Evolutionary conservation across 1,140 invertebrate species (phyloP), one percentile per base, ranked within the genome.

Genomic region (Polypedilum vanderplanki): DNA sequence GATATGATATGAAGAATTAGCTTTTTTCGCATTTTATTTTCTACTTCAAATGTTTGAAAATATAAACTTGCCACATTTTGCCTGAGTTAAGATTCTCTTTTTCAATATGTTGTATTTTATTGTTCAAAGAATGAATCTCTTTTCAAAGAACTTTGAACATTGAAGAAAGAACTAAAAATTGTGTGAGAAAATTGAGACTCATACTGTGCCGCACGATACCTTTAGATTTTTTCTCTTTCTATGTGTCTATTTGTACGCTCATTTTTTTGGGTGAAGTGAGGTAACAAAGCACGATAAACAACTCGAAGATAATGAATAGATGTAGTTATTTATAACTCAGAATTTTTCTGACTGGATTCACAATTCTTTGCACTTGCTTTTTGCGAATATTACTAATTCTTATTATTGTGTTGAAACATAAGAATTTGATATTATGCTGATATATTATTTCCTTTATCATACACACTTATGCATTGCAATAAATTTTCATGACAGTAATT

Each of bases 261-360:
- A 3, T 33, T 33, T 33, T 33, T 57, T 57, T 57, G 46, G 46
- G n/a, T 57, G 12, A n/a, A 57, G 10, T 57, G 46, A 57, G n/a
- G 46, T 57, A 57, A 57, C 46, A 57, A 57, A 33, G 24, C 12
- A 57, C 46, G 46, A 57, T 57, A 15, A 57, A 57, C 46, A 57
- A 57, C 46, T 57, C 46, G 46, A 57, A 57, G 46, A 57, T 57
- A 57, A 57, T 57, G 24, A 33, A 33, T 33, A 33, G 24, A 33
- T 57, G n/a, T 57, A 57, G 46, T 57, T 57, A 57, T 57, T 57
- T 57, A 57, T 57, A 57, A 57, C 46, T 57, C 4, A 57, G 46
- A 57, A 57, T 57, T 33, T 33, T 33, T 57, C 46, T 57, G 8
- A 15, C 46, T 57, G n/a, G 46, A 57, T 57, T 57, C 46, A 57